These are phyloP conservation scores for Nomada ferruginata DNA, from an alignment of 2,888 invertebrate genomes.

Conservation along the genomic window DNA sequence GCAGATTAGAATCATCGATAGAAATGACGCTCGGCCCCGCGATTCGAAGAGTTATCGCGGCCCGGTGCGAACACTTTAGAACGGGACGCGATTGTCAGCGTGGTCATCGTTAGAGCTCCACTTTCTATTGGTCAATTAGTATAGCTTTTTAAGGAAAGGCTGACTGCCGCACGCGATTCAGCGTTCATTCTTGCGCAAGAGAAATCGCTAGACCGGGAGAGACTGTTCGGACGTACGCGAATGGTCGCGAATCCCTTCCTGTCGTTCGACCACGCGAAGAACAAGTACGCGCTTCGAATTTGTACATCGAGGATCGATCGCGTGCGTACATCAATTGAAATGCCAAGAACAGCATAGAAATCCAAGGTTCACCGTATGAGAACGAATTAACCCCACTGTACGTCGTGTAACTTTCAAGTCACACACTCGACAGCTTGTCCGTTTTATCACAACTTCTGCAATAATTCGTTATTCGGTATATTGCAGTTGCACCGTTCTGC, in stretches of 20 bases:
- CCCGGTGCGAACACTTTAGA: conserved; percentile 61
- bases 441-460: too few relatives aligned
- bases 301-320: conserved; percentile 50
- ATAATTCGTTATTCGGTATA: too few relatives aligned
- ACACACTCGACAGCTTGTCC: too few relatives aligned
- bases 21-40: conserved; percentile 21
- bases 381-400: too few relatives aligned
- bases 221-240: conserved; percentile 37
- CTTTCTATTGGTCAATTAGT: conserved; percentile 80
- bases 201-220: conserved; percentile 65
- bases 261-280: conserved; percentile 33
- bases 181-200: conserved; percentile 68
- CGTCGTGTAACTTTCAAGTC: too few relatives aligned
- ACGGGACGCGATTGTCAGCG: conserved; percentile 69
- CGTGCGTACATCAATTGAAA: too few relatives aligned
- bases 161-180: conserved; percentile 54
- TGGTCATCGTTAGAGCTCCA: conserved; percentile 71
- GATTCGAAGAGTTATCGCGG: conserved; percentile 31
- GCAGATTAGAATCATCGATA: conserved; percentile 5
- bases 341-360: too few relatives aligned
- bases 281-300: conserved; percentile 40
- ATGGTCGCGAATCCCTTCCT: conserved; percentile 41
- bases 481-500: too few relatives aligned
- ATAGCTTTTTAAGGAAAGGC: conserved; percentile 75
- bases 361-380: too few relatives aligned